Evolutionary conservation across 2,888 invertebrate genomes (phyloP), one percentile per base, ranked within the genome.

Genomic region (Sesamia inferens): DNA sequence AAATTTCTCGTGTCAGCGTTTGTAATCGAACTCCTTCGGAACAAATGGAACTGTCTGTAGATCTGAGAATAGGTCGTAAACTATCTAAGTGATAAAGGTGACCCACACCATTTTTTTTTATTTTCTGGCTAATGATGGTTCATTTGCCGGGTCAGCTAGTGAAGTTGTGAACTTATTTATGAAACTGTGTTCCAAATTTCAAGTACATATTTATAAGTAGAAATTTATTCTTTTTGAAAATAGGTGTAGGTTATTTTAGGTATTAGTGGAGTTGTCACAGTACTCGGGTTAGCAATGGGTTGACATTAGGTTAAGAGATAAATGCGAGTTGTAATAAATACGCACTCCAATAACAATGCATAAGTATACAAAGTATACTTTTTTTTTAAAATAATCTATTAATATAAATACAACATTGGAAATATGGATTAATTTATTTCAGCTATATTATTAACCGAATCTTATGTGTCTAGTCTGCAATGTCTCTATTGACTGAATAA

Each of bases 401-500:
- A 57, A 55, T 63, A 63, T 66, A 66, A 65, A 74, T 61, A 54
- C 13, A 81, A 55, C 39, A 5, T 55, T 71, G 13, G 10, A 39
- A 59, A 79, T 44, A 31, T 42, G 31, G 14, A 54, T 63, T 24
- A 39, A 47, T 74, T 22, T 31, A 44, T 59, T 68, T 42, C 57
- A 64, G n/a, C 11, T 16, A 31, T 31, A 61, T 70, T 62, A 22
- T 55, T 63, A 58, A 61, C 31, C 31, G 39, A 81, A 72, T 76
- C 58, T 70, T 55, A 48, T 74, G 64, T 75, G 59, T 79, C 68
- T 79, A 82, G 80, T 80, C 74, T 64, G 67, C 62, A 59, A 62
- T 78, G 66, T 75, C 19, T 66, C 13, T 54, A 79, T 63, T 76
- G 79, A 79, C 78, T 85, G 82, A 86, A 87, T 85, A 82, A 82